A percentile compares a stretch with the other conserved stretches of the same genome.
These are phyloP conservation scores for Planococcus citri DNA, from an alignment of 1,140 invertebrate genomes.

Conservation along the genomic window DNA sequence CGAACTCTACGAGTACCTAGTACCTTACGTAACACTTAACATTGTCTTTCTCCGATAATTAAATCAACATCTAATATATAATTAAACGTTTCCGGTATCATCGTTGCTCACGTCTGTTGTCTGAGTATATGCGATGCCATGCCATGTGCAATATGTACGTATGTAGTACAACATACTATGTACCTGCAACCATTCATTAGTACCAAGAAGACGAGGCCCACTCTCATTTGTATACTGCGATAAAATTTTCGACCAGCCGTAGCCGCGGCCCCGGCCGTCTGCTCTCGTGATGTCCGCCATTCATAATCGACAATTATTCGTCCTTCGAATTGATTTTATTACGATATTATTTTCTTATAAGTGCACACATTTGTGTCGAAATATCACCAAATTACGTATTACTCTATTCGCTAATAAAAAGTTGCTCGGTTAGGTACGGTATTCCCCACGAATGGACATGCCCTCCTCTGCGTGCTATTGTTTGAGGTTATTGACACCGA, in stretches of 20 bases:
- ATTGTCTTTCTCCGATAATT: background rate
- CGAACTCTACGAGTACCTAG: too few relatives aligned
- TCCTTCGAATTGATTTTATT: background rate
- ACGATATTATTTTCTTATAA: background rate
- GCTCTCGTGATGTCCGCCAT: background rate
- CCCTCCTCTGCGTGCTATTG: too few relatives aligned
- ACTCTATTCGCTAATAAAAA: too few relatives aligned
- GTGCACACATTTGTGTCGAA: background rate
- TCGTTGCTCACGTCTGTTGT: background rate
- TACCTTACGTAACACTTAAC: background rate
- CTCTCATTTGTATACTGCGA: too few relatives aligned
- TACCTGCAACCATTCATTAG: too few relatives aligned
- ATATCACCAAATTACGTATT: too few relatives aligned
- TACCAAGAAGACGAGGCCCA: too few relatives aligned
- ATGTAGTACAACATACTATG: too few relatives aligned
- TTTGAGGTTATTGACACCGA: background rate
- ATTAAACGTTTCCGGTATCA: background rate
- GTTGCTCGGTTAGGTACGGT: background rate
- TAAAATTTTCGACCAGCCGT: background rate
- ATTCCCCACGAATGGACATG: background rate
- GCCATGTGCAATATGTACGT: too few relatives aligned
- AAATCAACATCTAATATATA: background rate
- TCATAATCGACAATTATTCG: background rate
- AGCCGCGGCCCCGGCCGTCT: too few relatives aligned
- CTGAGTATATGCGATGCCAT: too few relatives aligned